Evolutionary conservation across 2,888 invertebrate genomes (phyloP).

Genomic region (Caenorhabditis sp.): DNA sequence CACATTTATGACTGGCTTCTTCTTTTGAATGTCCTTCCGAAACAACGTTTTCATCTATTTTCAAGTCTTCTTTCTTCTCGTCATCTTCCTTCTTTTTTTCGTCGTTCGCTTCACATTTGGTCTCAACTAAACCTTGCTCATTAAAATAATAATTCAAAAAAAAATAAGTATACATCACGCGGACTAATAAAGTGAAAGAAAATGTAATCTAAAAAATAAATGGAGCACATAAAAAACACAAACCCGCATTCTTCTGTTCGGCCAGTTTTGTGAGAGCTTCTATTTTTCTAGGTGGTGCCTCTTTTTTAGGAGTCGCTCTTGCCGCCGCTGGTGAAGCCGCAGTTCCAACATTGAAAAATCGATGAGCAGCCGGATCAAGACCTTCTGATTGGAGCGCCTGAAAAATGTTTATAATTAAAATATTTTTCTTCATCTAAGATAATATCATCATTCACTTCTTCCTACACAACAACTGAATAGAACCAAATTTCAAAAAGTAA

Average conservation of each 20-base stretch:
- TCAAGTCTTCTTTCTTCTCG: neutral
- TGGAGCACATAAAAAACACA: neutral
- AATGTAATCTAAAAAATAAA: neutral
- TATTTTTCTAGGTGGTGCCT: neutral
- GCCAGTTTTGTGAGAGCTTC: neutral
- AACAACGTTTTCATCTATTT: neutral
- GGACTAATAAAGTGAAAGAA: neutral
- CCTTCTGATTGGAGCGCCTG: conserved; percentile 39
- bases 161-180: neutral
- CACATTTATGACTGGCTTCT: neutral
- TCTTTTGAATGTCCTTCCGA: neutral
- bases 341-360: conserved; percentile 9
- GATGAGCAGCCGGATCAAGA: conserved; percentile 29
- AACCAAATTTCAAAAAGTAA: too few relatives aligned
- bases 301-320: neutral
- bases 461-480: too few relatives aligned
- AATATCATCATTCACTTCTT: too few relatives aligned
- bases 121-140: conserved; percentile 10
- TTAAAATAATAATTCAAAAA: conserved; percentile 3
- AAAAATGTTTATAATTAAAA: conserved; percentile 2
- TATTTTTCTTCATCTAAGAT: too few relatives aligned
- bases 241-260: neutral
- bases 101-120: conserved; percentile 8
- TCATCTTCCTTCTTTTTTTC: conserved; percentile 9
- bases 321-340: neutral